Conservation (phyloP, 2,797 vertebrate genomes). For the Pangasius djambal region DNA sequence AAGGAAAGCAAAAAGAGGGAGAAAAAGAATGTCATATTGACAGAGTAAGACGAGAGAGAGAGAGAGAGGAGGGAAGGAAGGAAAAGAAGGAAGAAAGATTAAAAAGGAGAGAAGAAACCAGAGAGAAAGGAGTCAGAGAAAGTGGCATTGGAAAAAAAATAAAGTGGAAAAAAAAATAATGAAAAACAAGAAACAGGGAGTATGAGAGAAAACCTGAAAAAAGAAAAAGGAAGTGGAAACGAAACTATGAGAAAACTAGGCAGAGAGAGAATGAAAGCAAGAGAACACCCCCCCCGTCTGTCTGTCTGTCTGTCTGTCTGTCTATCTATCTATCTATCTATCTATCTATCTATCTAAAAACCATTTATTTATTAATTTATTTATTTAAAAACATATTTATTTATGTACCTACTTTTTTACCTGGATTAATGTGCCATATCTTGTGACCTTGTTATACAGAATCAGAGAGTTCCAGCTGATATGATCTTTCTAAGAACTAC, state of each 20-base stretch:
- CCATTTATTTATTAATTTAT: not conserved
- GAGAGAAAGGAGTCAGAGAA: not conserved
- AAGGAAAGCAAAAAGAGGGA: not conserved
- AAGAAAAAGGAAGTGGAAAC: not conserved
- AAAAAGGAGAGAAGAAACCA: not conserved
- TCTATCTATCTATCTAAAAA: not conserved
- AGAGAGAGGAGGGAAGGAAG: too few species aligned
- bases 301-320: not conserved
- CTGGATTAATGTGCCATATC: not conserved
- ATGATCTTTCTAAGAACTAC: constrained; percentile 97
- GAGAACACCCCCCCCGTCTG: too few species aligned
- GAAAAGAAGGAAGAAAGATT: not conserved
- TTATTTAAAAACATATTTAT: not conserved
- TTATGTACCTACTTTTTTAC: not conserved
- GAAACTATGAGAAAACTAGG: not conserved
- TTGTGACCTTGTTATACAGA: constrained; percentile 71
- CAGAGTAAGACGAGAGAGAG: too few species aligned
- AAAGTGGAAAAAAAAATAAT: not conserved
- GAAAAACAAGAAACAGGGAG: not conserved
- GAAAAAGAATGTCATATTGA: not conserved
- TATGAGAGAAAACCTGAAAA: not conserved
- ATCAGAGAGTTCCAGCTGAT: constrained; percentile 97
- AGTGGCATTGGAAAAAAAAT: not conserved
- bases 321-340: not conserved
- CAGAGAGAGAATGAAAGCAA: not conserved